A percentile compares a stretch with the other conserved stretches of the same genome.
Conservation (phyloP, 2,797 vertebrate species). For the Momotus momota region DNA sequence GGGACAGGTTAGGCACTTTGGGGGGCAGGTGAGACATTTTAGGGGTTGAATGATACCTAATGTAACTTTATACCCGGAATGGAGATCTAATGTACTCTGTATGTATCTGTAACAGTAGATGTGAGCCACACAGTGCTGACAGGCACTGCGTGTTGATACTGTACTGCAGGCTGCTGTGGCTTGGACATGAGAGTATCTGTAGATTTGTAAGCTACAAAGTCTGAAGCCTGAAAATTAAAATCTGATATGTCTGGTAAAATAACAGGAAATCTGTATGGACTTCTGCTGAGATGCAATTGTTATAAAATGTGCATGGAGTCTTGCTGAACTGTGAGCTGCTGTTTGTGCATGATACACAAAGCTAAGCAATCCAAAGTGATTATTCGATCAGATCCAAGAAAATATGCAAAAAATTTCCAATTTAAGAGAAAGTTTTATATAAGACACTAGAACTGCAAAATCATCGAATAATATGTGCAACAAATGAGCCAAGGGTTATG, state of each 20-base stretch:
- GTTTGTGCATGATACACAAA: background rate
- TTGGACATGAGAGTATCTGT: background rate
- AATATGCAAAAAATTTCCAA: background rate
- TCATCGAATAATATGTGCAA: background rate
- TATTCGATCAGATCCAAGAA: background rate
- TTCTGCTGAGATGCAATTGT: background rate
- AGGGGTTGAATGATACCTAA: background rate
- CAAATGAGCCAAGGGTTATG: background rate
- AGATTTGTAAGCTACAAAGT: background rate
- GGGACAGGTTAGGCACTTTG: background rate
- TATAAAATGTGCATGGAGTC: background rate
- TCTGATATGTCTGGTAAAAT: background rate
- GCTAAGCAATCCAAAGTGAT: background rate
- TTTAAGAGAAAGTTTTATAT: background rate
- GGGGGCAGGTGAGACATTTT: background rate
- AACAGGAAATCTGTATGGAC: background rate
- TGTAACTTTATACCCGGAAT: background rate
- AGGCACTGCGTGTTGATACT: background rate
- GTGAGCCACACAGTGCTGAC: background rate
- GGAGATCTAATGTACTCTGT: background rate
- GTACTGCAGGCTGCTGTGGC: background rate
- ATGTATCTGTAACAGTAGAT: background rate
- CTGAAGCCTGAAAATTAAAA: background rate
- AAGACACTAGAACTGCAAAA: background rate
- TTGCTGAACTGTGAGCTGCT: background rate